phyloP scores from a whole-genome alignment of 1,140 invertebrate genomes.

The Aphidius ervi region DNA sequence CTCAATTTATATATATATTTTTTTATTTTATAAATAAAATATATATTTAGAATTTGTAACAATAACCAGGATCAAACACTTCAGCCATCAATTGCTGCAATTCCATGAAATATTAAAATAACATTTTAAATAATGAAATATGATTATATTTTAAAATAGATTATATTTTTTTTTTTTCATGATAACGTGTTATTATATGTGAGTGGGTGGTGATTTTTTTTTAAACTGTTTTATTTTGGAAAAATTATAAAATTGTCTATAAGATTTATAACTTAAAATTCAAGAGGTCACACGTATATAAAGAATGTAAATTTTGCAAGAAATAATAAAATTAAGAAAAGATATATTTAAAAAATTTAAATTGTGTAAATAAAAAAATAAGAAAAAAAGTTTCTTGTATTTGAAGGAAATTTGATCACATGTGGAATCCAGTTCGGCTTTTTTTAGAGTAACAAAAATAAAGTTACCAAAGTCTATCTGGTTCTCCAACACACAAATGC shows the following conservation, averaged over 20 bases:
- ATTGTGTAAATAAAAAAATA: neutral
- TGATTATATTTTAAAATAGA: no score
- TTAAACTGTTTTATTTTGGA: neutral
- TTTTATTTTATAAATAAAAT: neutral
- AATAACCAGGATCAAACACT: constrained; percentile 19
- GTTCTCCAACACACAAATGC: no score
- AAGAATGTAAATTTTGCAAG: no score
- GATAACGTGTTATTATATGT: no score
- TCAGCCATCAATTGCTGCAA: neutral
- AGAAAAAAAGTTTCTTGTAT: neutral
- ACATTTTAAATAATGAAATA: neutral
- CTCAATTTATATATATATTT: neutral
- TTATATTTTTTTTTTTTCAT: no score
- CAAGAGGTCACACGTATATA: neutral
- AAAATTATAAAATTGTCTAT: neutral
- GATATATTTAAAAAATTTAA: neutral
- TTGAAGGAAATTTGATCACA: constrained; percentile 17
- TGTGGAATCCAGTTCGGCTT: constrained; percentile 21
- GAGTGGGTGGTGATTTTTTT: no score
- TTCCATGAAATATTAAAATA: constrained; percentile 7
- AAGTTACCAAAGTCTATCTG: neutral
- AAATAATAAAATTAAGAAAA: no score
- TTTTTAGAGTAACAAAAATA: constrained; percentile 23
- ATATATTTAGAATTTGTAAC: constrained; percentile 22
- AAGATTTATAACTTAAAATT: neutral